These are phyloP conservation scores for Limnothrissa miodon DNA, from an alignment of 2,113 vertebrate species.

Conservation along the genomic window DNA sequence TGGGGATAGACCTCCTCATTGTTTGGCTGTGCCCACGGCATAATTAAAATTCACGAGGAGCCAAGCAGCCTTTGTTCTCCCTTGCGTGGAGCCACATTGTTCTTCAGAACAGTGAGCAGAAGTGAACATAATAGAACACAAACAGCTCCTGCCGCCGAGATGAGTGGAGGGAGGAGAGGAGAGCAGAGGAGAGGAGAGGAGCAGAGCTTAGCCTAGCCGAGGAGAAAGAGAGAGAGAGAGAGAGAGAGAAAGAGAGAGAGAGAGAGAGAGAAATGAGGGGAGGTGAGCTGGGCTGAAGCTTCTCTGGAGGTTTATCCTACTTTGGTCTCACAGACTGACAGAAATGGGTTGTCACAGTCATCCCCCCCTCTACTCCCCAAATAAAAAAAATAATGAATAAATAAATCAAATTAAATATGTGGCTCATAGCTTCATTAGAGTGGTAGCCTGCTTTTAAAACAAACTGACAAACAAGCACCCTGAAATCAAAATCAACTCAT, in stretches of 20 bases:
- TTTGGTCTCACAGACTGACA: conserved; percentile 76
- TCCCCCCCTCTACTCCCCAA: background rate
- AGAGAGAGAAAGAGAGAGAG: background rate
- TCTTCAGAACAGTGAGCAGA: conserved; percentile 66
- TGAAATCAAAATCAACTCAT: conserved; percentile 35
- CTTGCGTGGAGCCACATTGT: conserved; percentile 61
- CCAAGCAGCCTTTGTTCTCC: conserved; percentile 66
- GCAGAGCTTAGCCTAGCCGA: conserved; percentile 36
- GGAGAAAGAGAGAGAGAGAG: background rate
- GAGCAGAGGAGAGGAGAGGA: background rate
- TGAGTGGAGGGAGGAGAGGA: background rate
- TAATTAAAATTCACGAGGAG: conserved; percentile 70
- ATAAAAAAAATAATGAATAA: no score
- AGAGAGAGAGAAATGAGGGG: background rate
- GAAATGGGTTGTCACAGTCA: conserved; percentile 78
- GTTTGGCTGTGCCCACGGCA: conserved; percentile 64
- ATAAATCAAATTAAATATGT: background rate
- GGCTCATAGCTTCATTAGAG: conserved; percentile 66
- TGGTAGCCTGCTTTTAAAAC: conserved; percentile 68
- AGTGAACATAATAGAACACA: conserved; percentile 67
- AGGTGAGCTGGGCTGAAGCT: conserved; percentile 30
- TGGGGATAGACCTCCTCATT: conserved; percentile 66
- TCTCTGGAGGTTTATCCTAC: conserved; percentile 72
- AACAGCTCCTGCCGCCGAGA: conserved; percentile 56
- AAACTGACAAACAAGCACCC: conserved; percentile 58